Conservation (phyloP, 2,113 vertebrate species). For the Fukomys damarensis region DNA sequence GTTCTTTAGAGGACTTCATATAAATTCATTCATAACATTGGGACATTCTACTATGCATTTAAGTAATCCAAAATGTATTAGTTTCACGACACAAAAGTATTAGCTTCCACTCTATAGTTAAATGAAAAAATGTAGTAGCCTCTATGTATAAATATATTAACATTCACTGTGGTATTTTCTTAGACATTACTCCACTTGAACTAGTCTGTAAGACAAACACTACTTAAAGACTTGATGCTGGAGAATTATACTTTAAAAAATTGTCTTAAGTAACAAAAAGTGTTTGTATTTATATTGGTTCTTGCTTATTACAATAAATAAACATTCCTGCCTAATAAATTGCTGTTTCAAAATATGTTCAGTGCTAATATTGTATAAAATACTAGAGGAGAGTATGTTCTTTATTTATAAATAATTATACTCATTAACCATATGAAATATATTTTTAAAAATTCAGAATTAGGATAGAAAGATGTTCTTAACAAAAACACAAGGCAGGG, state of each 20-base stretch:
- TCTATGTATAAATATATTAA: slow-evolving; percentile 57
- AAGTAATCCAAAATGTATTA: slow-evolving; percentile 79
- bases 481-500: not conserved
- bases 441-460: not conserved
- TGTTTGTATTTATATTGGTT: not conserved
- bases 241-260: slow-evolving; percentile 36
- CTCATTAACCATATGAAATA: not conserved
- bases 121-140: slow-evolving; percentile 77
- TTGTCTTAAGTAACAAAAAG: slow-evolving; percentile 5
- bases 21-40: slow-evolving; percentile 75
- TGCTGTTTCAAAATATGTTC: not conserved
- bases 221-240: slow-evolving; percentile 32
- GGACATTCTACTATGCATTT: slow-evolving; percentile 72
- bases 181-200: not conserved
- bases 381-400: not conserved
- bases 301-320: not conserved
- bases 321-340: not conserved
- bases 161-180: slow-evolving; percentile 4
- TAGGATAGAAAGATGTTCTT: not conserved
- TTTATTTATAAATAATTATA: not conserved
- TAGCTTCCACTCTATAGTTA: slow-evolving; percentile 67
- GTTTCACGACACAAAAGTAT: slow-evolving; percentile 70
- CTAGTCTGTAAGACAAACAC: slow-evolving; percentile 47
- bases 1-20: slow-evolving; percentile 54
- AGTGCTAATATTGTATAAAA: not conserved